These are phyloP conservation scores for Drosophila teissieri DNA, from an alignment of 1,140 invertebrate genomes.

Conservation along the genomic window DNA sequence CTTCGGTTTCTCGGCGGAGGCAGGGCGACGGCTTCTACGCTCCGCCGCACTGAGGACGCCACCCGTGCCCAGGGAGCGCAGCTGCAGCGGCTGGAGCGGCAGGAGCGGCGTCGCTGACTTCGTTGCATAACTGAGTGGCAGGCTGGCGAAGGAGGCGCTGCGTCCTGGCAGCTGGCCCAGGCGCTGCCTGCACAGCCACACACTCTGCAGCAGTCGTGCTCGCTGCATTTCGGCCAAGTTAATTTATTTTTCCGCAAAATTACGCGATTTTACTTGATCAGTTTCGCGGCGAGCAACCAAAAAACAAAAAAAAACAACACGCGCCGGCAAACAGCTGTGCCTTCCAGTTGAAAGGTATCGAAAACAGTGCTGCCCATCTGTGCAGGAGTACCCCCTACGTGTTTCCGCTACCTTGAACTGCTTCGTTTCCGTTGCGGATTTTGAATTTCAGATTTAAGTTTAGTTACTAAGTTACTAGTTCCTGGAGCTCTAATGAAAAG, in stretches of 20 bases:
- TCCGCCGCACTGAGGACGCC: background rate
- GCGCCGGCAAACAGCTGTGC: slow-evolving; percentile 42
- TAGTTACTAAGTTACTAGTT: no score
- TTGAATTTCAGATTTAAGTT: no score
- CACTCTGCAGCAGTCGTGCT: slow-evolving; percentile 32
- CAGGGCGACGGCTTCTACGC: background rate
- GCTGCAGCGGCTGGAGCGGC: background rate
- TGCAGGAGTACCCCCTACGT: no score
- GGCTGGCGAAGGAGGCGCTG: background rate
- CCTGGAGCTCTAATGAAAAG: no score
- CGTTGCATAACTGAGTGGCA: slow-evolving; percentile 7
- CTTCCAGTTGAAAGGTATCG: background rate
- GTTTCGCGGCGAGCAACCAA: background rate
- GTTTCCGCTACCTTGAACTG: no score
- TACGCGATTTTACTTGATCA: background rate
- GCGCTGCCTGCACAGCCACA: slow-evolving; percentile 26
- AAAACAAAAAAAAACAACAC: slow-evolving; percentile 31
- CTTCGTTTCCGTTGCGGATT: background rate
- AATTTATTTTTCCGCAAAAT: slow-evolving; percentile 6
- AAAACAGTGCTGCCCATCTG: background rate
- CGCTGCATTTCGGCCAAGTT: slow-evolving; percentile 45
- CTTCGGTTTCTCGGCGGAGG: background rate
- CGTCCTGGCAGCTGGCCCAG: slow-evolving; percentile 5
- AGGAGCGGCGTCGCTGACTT: background rate
- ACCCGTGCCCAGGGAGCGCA: background rate